Conservation (phyloP, 2,797 vertebrate genomes). For the Acrossocheilus wenchowensis region DNA sequence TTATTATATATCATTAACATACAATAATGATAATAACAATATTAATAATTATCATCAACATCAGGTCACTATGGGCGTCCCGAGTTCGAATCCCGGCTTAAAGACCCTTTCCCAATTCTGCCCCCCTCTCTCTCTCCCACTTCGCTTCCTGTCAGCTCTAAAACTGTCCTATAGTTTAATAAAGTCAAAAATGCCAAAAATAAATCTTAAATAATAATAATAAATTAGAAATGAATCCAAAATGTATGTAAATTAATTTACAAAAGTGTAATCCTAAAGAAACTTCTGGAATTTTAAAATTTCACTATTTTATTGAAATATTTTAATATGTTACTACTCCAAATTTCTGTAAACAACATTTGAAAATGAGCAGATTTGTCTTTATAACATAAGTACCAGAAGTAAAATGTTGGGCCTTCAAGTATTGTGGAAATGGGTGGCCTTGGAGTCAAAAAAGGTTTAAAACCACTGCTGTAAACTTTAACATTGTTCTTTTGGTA, state of each 20-base stretch:
- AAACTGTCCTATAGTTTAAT: not conserved
- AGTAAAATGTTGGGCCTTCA: not conserved
- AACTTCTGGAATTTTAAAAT: too few relatives aligned
- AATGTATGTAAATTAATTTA: not conserved
- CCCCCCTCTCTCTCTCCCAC: too few relatives aligned
- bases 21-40: too few relatives aligned
- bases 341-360: not conserved
- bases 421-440: not conserved
- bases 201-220: not conserved
- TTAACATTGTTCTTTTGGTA: not conserved
- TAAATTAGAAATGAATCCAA: too few relatives aligned
- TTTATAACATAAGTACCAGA: not conserved
- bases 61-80: too few relatives aligned
- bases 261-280: not conserved
- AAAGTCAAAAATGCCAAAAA: not conserved
- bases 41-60: too few relatives aligned
- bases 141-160: not conserved
- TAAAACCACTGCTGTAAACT: not conserved
- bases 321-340: not conserved
- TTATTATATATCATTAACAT: too few relatives aligned
- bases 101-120: too few relatives aligned
- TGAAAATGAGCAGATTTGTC: not conserved
- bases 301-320: too few relatives aligned
- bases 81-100: too few relatives aligned
- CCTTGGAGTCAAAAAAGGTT: not conserved